These are phyloP conservation scores for Metopolophium dirhodum DNA, from an alignment of 1,140 invertebrate species.

Conservation along the genomic window DNA sequence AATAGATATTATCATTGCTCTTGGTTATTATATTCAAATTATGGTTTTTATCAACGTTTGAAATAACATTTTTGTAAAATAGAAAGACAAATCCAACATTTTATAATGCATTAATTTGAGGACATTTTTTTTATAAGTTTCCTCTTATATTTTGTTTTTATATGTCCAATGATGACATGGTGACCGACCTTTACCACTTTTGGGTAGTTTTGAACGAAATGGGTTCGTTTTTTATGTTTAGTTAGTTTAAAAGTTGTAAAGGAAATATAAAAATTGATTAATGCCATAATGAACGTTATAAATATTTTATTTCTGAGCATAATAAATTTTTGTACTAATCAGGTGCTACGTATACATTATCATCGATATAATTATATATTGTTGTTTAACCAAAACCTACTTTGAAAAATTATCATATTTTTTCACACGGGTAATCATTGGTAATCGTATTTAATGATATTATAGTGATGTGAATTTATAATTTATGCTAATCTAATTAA, in stretches of 20 bases:
- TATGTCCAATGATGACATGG: not conserved
- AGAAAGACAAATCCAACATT: not conserved
- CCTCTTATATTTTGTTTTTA: not conserved
- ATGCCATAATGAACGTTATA: not conserved
- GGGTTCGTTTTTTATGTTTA: not conserved
- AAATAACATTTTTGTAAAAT: not conserved
- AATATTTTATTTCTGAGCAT: constrained; percentile 7
- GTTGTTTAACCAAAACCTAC: not conserved
- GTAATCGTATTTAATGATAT: not conserved
- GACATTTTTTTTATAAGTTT: not conserved
- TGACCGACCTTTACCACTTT: not conserved
- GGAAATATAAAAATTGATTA: not conserved
- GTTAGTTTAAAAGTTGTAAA: not conserved
- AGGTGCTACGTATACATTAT: not conserved
- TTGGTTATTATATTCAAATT: not conserved
- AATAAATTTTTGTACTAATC: constrained; percentile 16
- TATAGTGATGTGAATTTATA: not conserved
- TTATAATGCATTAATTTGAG: not conserved
- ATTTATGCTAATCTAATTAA: not conserved
- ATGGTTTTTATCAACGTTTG: not conserved
- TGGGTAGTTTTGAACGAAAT: not conserved
- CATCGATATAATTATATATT: not conserved
- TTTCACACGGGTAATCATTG: not conserved
- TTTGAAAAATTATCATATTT: not conserved
- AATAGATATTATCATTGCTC: not conserved